Percentiles rank a stretch among this genome's conserved stretches.
Evolutionary conservation across 2,888 invertebrate genomes (phyloP).

Genomic region (Smittia aterrima): DNA sequence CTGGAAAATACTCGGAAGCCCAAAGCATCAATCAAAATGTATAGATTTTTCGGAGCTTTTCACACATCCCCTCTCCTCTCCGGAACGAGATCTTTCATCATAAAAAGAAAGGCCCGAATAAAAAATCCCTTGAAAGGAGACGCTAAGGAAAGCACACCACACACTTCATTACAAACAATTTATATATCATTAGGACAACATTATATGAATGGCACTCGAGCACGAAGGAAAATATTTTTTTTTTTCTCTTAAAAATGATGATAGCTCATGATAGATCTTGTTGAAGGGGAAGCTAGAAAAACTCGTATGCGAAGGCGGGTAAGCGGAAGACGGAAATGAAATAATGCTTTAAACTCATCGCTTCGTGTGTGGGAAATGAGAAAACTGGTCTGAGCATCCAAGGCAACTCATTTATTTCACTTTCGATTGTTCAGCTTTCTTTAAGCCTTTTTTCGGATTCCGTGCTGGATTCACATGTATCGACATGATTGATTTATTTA

Average conservation of each 20-base stretch:
- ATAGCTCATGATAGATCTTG: constrained; percentile 10
- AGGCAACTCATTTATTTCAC: background rate
- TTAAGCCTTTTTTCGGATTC: background rate
- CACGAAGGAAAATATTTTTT: constrained; percentile 18
- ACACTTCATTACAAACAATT: constrained; percentile 40
- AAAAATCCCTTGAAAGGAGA: background rate
- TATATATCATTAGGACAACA: constrained; percentile 33
- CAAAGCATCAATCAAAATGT: constrained; percentile 35
- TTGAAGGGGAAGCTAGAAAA: background rate
- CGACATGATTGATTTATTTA: constrained; percentile 22
- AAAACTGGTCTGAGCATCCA: background rate
- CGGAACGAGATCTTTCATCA: constrained; percentile 15
- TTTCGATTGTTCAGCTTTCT: constrained; percentile 8
- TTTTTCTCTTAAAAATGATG: background rate
- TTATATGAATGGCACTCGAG: constrained; percentile 26
- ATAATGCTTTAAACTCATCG: background rate
- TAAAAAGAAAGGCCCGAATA: background rate
- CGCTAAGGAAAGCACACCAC: constrained; percentile 13
- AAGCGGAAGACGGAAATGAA: constrained; percentile 25
- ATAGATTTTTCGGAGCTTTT: constrained; percentile 30
- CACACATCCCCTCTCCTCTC: background rate
- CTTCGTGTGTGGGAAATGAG: background rate
- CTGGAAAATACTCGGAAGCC: background rate
- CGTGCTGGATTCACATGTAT: background rate
- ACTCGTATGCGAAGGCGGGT: background rate